Conservation (phyloP, 1,140 invertebrate species). For the Leptopilina boulardi region DNA sequence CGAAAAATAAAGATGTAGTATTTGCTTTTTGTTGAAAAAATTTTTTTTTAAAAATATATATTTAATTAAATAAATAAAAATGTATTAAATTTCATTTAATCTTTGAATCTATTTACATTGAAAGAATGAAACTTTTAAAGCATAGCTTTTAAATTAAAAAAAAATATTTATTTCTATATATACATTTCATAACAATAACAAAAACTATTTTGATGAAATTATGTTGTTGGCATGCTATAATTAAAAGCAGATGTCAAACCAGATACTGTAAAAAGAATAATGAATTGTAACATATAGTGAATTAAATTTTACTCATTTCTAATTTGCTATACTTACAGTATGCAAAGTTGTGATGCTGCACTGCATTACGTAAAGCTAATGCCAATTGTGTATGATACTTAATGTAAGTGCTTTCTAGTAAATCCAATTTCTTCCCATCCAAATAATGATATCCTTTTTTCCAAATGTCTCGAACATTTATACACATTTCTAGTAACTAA, state of each 20-base stretch:
- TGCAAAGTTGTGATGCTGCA: conserved; percentile 70
- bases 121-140: no score
- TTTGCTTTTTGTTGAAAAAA: no score
- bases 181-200: conserved; percentile 4
- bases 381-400: conserved; percentile 72
- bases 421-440: conserved; percentile 59
- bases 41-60: no score
- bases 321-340: conserved; percentile 68
- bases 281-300: conserved; percentile 39
- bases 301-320: conserved; percentile 7
- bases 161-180: neutral
- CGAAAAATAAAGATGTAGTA: no score
- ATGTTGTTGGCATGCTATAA: conserved; percentile 70
- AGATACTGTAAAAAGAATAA: conserved; percentile 71
- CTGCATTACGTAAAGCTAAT: conserved; percentile 69
- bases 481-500: conserved; percentile 71
- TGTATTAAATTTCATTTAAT: no score
- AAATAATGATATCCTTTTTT: conserved; percentile 61
- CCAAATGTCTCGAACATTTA: conserved; percentile 66
- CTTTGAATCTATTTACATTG: no score
- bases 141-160: no score
- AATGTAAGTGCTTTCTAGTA: conserved; percentile 69
- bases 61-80: neutral
- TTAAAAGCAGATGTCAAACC: conserved; percentile 74
- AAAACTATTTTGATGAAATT: conserved; percentile 37